A percentile compares a stretch with the other conserved stretches of the same genome.
Evolutionary conservation across 2,797 vertebrate species (phyloP).

Genomic region (Schizothorax lantsangensis): DNA sequence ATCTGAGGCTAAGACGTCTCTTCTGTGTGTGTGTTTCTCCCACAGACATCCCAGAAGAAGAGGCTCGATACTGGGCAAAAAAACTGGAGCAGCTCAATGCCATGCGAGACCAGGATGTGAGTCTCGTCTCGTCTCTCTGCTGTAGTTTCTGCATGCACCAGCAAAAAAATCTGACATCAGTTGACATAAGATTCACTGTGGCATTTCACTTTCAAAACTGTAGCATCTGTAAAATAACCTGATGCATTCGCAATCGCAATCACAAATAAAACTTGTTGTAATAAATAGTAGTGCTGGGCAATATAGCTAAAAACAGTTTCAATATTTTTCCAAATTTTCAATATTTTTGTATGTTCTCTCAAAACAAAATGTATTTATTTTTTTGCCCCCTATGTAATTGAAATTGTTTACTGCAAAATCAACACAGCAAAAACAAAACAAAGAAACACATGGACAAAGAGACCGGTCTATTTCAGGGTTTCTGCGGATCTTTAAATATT

Average conservation of each 20-base stretch:
- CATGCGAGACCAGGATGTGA: slow-evolving; percentile 85
- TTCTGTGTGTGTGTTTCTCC: slow-evolving; percentile 5
- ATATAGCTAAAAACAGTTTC: neutral
- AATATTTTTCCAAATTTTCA: neutral
- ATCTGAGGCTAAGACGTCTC: neutral
- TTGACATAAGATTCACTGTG: neutral
- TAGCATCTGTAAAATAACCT: neutral
- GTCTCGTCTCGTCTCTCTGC: slow-evolving; percentile 46
- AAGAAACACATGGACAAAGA: neutral
- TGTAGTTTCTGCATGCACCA: neutral
- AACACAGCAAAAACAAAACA: too few relatives aligned
- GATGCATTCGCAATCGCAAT: neutral
- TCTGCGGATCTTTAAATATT: neutral
- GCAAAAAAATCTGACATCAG: too few relatives aligned
- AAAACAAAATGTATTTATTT: neutral
- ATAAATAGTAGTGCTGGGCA: neutral
- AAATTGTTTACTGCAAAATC: too few relatives aligned
- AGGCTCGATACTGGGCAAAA: slow-evolving; percentile 87
- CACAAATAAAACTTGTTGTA: neutral
- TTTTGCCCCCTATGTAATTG: neutral
- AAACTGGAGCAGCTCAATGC: slow-evolving; percentile 86
- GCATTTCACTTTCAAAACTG: neutral
- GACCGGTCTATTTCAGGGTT: too few relatives aligned
- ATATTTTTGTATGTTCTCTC: neutral
- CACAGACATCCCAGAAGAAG: slow-evolving; percentile 85